phyloP scores from a whole-genome alignment of 2,113 vertebrate genomes.

The Antidorcas marsupialis region DNA sequence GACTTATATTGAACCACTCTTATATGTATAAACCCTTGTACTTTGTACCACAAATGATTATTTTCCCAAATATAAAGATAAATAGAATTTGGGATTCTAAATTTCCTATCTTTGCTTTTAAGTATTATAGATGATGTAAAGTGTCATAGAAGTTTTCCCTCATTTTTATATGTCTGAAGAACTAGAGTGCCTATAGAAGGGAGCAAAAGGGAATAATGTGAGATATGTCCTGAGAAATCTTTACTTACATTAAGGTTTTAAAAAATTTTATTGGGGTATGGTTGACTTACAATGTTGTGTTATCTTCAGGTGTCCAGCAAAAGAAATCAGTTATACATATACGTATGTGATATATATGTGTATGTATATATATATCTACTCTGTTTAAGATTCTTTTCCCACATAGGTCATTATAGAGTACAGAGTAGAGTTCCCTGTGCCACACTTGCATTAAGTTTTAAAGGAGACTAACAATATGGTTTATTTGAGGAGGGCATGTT shows the following conservation, averaged over 20 bases:
- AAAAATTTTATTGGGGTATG: neutral
- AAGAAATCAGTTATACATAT: neutral
- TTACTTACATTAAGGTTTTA: neutral
- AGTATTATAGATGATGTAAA: neutral
- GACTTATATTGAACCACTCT: neutral
- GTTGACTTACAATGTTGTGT: neutral
- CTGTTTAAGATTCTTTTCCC: neutral
- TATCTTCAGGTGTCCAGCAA: neutral
- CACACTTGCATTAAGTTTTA: neutral
- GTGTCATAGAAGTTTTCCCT: neutral
- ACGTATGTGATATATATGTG: rapidly evolving
- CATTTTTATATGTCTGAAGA: neutral
- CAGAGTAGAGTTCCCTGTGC: neutral
- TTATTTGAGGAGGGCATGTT: neutral
- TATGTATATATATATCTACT: neutral
- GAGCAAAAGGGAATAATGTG: neutral
- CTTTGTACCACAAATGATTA: neutral
- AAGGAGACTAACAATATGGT: neutral
- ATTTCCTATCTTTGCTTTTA: neutral
- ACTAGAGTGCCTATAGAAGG: neutral
- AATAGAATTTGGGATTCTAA: neutral
- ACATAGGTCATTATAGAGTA: neutral
- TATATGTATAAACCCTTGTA: neutral
- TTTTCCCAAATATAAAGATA: neutral
- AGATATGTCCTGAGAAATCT: neutral